phyloP scores from a whole-genome alignment of 2,113 vertebrate genomes.

The Platichthys stellatus region DNA sequence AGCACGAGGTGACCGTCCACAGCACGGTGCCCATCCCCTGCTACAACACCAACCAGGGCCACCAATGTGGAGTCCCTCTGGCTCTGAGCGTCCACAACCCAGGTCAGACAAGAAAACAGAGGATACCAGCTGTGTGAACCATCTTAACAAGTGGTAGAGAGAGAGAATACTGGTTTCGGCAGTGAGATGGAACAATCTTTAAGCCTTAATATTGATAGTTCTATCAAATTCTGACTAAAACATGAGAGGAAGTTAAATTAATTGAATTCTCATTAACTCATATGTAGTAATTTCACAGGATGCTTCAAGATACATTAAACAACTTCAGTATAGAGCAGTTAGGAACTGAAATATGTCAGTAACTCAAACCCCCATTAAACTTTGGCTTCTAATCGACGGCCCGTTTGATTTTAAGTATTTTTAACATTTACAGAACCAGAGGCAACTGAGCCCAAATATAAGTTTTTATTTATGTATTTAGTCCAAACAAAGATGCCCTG shows the following conservation, averaged over 20 bases:
- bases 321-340: too few species aligned
- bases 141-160: not conserved
- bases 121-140: not conserved
- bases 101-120: conserved; percentile 66
- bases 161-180: not conserved
- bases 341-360: too few species aligned
- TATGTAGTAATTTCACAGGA: not conserved
- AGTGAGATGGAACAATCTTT: not conserved
- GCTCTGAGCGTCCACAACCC: conserved; percentile 77
- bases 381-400: not conserved
- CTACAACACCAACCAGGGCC: conserved; percentile 27
- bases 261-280: not conserved
- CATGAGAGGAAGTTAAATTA: not conserved
- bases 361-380: not conserved
- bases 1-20: conserved; percentile 81
- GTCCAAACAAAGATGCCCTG: not conserved
- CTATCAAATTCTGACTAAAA: not conserved
- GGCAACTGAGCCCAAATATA: not conserved
- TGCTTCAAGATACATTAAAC: not conserved
- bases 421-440: not conserved
- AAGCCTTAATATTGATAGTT: not conserved
- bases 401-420: not conserved
- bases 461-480: not conserved
- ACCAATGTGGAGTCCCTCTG: conserved; percentile 81
- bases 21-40: conserved; percentile 85